Conservation (phyloP, 2,888 invertebrate genomes). For the Zhuqinia jingwanae region DNA sequence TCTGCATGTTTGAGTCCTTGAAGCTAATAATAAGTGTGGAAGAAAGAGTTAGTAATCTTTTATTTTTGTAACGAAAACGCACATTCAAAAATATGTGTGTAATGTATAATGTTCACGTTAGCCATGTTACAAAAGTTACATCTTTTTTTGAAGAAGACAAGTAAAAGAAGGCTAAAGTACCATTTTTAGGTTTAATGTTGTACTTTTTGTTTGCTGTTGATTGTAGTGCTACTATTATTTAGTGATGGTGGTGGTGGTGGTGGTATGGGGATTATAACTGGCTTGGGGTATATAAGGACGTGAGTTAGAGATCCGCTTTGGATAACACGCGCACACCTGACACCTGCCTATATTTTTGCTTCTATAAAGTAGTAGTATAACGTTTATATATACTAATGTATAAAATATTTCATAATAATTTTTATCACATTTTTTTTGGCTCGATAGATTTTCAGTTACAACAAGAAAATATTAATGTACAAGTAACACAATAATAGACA, state of each 20-base stretch:
- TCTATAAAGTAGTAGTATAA: too few species aligned
- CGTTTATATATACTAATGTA: not conserved
- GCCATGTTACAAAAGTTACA: conserved; percentile 31
- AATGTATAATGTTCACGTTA: too few species aligned
- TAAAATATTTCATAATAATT: conserved; percentile 49
- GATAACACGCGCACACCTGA: conserved; percentile 72
- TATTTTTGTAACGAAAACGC: not conserved
- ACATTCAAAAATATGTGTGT: not conserved
- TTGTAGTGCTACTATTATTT: too few species aligned
- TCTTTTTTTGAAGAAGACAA: not conserved
- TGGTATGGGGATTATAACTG: conserved; percentile 54
- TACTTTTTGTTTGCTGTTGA: conserved; percentile 33
- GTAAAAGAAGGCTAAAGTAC: not conserved
- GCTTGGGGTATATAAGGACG: conserved; percentile 55
- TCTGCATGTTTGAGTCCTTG: not conserved
- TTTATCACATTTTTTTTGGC: conserved; percentile 2
- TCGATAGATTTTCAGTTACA: conserved; percentile 37
- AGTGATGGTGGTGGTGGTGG: conserved; percentile 18
- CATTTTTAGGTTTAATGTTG: conserved; percentile 55
- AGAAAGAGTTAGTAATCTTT: not conserved
- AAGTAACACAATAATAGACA: not conserved
- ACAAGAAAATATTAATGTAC: too few species aligned
- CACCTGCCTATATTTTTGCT: conserved; percentile 68
- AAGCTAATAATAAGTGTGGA: conserved; percentile 4
- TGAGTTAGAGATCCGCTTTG: conserved; percentile 67